phyloP scores from a whole-genome alignment of 2,113 vertebrate species.

The Tragelaphus scriptus region DNA sequence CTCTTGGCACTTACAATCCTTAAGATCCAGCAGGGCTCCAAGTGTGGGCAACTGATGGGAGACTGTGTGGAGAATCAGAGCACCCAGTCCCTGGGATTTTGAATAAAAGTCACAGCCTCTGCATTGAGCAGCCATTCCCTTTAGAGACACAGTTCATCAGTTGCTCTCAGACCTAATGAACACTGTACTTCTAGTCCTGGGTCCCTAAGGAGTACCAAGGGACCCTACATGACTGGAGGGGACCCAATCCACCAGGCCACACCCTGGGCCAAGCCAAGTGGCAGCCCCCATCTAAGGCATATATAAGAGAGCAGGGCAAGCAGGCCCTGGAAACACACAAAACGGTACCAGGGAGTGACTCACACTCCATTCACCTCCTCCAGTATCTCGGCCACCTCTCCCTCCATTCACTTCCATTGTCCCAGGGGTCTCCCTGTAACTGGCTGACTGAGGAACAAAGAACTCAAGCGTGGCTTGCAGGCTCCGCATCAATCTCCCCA shows the following conservation, averaged over 20 bases:
- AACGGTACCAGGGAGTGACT: no score
- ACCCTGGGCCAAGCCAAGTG: no score
- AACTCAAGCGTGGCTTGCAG: neutral
- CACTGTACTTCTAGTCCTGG: neutral
- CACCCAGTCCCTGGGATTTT: neutral
- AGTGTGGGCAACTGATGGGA: neutral
- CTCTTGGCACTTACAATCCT: neutral
- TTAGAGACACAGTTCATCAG: neutral
- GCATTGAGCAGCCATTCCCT: neutral
- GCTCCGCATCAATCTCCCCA: neutral
- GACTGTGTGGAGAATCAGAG: neutral
- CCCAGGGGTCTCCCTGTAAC: neutral
- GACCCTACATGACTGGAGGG: no score
- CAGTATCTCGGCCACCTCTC: neutral
- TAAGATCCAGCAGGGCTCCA: neutral
- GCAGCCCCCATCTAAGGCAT: neutral
- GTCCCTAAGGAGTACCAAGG: neutral
- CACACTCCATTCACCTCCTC: fast-evolving
- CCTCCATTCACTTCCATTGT: neutral
- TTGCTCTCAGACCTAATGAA: neutral
- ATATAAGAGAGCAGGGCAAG: neutral
- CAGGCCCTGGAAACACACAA: neutral
- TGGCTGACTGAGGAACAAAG: neutral
- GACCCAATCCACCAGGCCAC: neutral
- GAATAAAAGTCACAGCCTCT: neutral